phyloP scores from a whole-genome alignment of 1,140 invertebrate species.

The Drosophila kohkoa region DNA sequence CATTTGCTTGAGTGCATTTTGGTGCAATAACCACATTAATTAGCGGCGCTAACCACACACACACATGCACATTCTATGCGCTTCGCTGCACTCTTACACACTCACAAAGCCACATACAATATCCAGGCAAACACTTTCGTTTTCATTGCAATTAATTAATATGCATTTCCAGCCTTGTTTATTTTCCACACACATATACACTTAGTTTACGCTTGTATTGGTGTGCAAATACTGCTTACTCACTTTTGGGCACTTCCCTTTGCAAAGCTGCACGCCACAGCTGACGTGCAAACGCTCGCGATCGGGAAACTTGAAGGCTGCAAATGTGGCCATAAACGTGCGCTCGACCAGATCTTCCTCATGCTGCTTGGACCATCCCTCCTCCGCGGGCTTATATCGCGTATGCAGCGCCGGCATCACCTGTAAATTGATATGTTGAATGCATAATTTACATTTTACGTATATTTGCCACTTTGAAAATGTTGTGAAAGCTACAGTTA shows the following conservation, averaged over 20 bases:
- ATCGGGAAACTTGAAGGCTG: slow-evolving; percentile 92
- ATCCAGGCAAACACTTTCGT: slow-evolving; percentile 67
- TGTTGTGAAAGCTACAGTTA: background rate
- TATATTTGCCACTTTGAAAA: background rate
- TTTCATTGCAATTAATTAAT: slow-evolving; percentile 79
- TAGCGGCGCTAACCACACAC: slow-evolving; percentile 54
- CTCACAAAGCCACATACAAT: background rate
- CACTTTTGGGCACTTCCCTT: slow-evolving; percentile 88
- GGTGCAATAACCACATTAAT: slow-evolving; percentile 83
- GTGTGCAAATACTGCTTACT: slow-evolving; percentile 43
- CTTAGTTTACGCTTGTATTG: background rate
- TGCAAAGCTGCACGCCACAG: slow-evolving; percentile 89
- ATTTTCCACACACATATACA: slow-evolving; percentile 18
- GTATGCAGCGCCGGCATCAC: slow-evolving; percentile 82
- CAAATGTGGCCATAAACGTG: slow-evolving; percentile 87
- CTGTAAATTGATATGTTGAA: slow-evolving; percentile 38
- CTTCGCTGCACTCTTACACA: slow-evolving; percentile 54
- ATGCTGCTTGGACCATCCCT: slow-evolving; percentile 83
- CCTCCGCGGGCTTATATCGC: slow-evolving; percentile 70
- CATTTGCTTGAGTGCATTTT: slow-evolving; percentile 78
- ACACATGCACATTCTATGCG: slow-evolving; percentile 42
- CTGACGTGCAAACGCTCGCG: slow-evolving; percentile 89
- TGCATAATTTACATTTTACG: background rate
- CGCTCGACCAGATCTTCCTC: slow-evolving; percentile 84
- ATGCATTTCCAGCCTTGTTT: slow-evolving; percentile 47